Percentiles rank a stretch among this genome's conserved stretches.
These are phyloP conservation scores for Dysidea cf. avara DNA, from an alignment of 37 sponge, comb jelly and placozoan species.

Conservation along the genomic window DNA sequence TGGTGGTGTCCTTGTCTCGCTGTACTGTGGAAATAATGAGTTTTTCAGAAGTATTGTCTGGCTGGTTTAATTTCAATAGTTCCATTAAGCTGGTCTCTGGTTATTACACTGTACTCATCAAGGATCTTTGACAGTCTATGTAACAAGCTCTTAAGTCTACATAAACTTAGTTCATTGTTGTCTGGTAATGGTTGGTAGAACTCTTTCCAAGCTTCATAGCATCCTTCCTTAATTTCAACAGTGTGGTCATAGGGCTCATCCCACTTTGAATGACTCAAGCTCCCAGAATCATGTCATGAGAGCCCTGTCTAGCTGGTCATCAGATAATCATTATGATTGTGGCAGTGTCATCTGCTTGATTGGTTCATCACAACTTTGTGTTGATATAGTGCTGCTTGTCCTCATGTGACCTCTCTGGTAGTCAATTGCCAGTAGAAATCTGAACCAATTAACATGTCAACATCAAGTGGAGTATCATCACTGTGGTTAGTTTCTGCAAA, in stretches of 20 bases:
- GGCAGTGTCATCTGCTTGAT: too few relatives aligned
- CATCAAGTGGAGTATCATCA: too few relatives aligned
- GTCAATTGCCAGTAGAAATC: too few relatives aligned
- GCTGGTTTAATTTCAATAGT: slow-evolving; percentile 12
- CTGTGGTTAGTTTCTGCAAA: too few relatives aligned
- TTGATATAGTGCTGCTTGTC: too few relatives aligned
- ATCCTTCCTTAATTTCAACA: background rate
- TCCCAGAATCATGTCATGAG: slow-evolving; percentile 30
- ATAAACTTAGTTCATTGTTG: slow-evolving; percentile 13
- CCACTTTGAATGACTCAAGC: slow-evolving; percentile 20
- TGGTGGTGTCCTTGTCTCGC: background rate
- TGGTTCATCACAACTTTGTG: too few relatives aligned
- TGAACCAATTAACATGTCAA: too few relatives aligned
- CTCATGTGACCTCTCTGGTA: too few relatives aligned
- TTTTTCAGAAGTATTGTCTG: background rate
- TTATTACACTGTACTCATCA: slow-evolving; percentile 16
- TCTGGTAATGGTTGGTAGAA: slow-evolving; percentile 6
- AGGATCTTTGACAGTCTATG: slow-evolving; percentile 15
- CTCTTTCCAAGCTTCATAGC: slow-evolving; percentile 40
- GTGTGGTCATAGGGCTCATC: slow-evolving; percentile 12
- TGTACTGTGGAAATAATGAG: slow-evolving; percentile 7
- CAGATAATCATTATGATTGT: too few relatives aligned
- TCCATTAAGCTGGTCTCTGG: slow-evolving; percentile 13
- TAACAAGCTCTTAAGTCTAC: slow-evolving; percentile 2
- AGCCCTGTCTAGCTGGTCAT: too few relatives aligned